These are phyloP conservation scores for Ditylenchus weischeri DNA, from an alignment of 2,888 invertebrate species.

Conservation along the genomic window DNA sequence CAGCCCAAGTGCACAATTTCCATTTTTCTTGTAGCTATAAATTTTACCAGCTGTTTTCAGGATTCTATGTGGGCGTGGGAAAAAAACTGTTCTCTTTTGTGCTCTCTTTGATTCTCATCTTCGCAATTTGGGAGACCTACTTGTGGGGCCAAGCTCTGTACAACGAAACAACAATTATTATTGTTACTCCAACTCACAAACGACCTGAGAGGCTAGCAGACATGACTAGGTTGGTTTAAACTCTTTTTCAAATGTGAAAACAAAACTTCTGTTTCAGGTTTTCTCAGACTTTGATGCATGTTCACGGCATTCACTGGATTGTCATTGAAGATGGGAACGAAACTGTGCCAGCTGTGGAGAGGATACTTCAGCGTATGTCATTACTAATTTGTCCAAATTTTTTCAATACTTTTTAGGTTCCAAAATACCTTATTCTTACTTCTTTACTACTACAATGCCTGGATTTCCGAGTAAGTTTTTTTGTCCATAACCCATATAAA, in stretches of 20 bases:
- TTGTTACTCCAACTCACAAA: conserved; percentile 49
- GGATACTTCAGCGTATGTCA: conserved; percentile 30
- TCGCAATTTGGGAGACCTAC: conserved; percentile 20
- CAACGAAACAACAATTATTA: conserved; percentile 25
- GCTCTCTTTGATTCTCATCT: conserved; percentile 19
- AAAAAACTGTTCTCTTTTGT: conserved; percentile 15
- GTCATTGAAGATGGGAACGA: conserved; percentile 45
- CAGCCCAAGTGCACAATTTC: too few species aligned
- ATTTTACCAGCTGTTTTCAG: neutral
- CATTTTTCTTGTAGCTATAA: too few species aligned
- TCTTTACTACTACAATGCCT: conserved; percentile 42
- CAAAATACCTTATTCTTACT: conserved; percentile 42
- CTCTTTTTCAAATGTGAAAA: neutral
- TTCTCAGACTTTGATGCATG: conserved; percentile 44
- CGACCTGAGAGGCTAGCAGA: conserved; percentile 48
- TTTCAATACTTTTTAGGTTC: conserved; percentile 24
- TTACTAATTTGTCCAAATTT: too few species aligned
- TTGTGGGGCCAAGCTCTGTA: conserved; percentile 23
- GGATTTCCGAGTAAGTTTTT: conserved; percentile 36
- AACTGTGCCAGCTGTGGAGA: conserved; percentile 41
- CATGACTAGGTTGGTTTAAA: conserved; percentile 42
- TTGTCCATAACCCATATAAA: too few species aligned
- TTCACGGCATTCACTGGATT: conserved; percentile 46
- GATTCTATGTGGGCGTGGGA: conserved; percentile 1
- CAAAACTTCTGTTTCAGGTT: conserved; percentile 31